phyloP scores from a whole-genome alignment of 2,888 invertebrate species.

The Stenichneumon culpator region DNA sequence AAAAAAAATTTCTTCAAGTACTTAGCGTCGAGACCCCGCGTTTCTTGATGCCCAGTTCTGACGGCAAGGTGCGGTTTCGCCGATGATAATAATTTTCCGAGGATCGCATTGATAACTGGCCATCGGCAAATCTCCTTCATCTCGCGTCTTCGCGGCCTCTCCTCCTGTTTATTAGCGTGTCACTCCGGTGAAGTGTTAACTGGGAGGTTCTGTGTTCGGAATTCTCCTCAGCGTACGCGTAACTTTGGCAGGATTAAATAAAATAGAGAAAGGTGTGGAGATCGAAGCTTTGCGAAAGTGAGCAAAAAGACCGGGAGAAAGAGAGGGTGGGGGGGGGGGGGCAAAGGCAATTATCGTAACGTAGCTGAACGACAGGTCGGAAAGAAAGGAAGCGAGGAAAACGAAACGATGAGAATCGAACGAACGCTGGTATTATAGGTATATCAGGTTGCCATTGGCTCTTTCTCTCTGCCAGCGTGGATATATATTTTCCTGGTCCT shows the following conservation, averaged over 20 bases:
- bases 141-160: neutral
- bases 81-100: slow-evolving; percentile 77
- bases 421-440: slow-evolving; percentile 40
- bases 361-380: slow-evolving; percentile 60
- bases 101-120: slow-evolving; percentile 78
- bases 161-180: slow-evolving; percentile 74
- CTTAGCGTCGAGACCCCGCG: too few relatives aligned
- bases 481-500: slow-evolving; percentile 72
- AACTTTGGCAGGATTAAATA: neutral
- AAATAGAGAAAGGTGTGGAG: slow-evolving; percentile 22
- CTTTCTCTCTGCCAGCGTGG: slow-evolving; percentile 45
- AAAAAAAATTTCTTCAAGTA: too few relatives aligned
- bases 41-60: too few relatives aligned
- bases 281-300: slow-evolving; percentile 12
- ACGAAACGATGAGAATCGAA: slow-evolving; percentile 54
- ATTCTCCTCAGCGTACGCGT: neutral
- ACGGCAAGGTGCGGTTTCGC: slow-evolving; percentile 62
- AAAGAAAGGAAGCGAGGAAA: slow-evolving; percentile 53
- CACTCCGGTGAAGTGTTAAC: slow-evolving; percentile 76
- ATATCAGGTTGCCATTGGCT: slow-evolving; percentile 17
- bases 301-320: neutral
- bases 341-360: slow-evolving; percentile 63
- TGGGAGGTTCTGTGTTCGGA: slow-evolving; percentile 11
- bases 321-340: neutral
- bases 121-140: slow-evolving; percentile 75